phyloP scores from a whole-genome alignment of 2,797 vertebrate genomes.

The Clarias pachynema region DNA sequence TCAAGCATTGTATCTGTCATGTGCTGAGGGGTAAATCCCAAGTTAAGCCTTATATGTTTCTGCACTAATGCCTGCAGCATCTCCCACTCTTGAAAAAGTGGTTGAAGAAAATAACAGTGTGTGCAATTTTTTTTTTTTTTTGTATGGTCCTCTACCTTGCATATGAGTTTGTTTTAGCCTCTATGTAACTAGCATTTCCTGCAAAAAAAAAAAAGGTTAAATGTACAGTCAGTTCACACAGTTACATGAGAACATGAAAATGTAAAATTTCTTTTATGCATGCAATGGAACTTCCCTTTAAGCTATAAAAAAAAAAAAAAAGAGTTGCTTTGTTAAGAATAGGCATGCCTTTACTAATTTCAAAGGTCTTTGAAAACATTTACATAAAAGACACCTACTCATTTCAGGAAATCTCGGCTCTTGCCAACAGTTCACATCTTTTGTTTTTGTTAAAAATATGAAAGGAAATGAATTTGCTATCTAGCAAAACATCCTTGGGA shows the following conservation, averaged over 20 bases:
- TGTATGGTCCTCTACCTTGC: background rate
- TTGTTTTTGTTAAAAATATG: slow-evolving; percentile 4
- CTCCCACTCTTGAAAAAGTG: too few species aligned
- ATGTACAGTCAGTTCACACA: slow-evolving; percentile 13
- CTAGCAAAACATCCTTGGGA: background rate
- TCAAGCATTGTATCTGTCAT: too few species aligned
- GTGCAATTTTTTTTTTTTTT: background rate
- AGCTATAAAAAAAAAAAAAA: background rate
- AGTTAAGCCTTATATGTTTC: too few species aligned
- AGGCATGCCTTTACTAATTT: slow-evolving; percentile 10
- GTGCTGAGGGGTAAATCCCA: too few species aligned
- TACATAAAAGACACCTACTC: slow-evolving; percentile 22
- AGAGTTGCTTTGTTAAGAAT: background rate
- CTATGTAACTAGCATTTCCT: slow-evolving; percentile 4
- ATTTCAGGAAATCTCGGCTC: slow-evolving; percentile 19
- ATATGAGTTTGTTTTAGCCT: background rate
- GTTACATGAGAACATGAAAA: slow-evolving; percentile 4
- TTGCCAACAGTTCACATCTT: background rate
- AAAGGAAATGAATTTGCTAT: slow-evolving; percentile 12
- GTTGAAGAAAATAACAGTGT: too few species aligned
- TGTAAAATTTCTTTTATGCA: slow-evolving; percentile 6
- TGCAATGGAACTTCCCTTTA: slow-evolving; percentile 13
- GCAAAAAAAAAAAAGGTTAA: background rate
- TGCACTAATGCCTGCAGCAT: too few species aligned
- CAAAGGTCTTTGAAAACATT: slow-evolving; percentile 21